These are phyloP conservation scores for Meiosimyza decipiens DNA, from an alignment of 2,888 invertebrate species.

Conservation along the genomic window DNA sequence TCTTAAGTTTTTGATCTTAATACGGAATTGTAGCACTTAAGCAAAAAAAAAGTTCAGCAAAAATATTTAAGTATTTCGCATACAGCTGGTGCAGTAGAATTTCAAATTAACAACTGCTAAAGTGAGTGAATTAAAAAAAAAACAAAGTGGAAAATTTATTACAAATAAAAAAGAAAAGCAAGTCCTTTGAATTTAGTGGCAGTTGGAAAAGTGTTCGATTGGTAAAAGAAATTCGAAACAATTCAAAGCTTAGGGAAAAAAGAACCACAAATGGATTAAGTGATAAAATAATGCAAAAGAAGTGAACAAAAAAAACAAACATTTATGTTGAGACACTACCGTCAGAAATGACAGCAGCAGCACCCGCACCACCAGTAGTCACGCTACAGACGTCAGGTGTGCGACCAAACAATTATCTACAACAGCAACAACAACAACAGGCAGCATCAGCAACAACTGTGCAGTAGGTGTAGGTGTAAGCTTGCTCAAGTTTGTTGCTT, in stretches of 20 bases:
- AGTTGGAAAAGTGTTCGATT: constrained; percentile 7
- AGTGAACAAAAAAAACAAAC: constrained; percentile 7
- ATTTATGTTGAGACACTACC: background rate
- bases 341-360: background rate
- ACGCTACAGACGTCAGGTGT: constrained; percentile 30
- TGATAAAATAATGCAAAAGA: constrained; percentile 28
- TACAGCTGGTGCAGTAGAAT: too few relatives aligned
- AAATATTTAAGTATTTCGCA: constrained; percentile 18
- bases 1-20: background rate
- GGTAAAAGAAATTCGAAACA: too few relatives aligned
- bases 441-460: constrained; percentile 23
- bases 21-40: background rate
- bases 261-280: constrained; percentile 37
- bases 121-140: constrained; percentile 39
- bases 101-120: constrained; percentile 23
- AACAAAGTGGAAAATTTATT: background rate
- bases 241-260: background rate
- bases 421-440: constrained; percentile 33
- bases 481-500: constrained; percentile 56
- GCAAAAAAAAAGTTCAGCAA: constrained; percentile 33
- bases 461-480: constrained; percentile 36
- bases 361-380: background rate
- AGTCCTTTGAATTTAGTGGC: too few relatives aligned
- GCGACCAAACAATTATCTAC: constrained; percentile 38
- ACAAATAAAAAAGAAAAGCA: too few relatives aligned